Percentiles rank a stretch among this genome's conserved stretches.
phyloP scores from a whole-genome alignment of 2,888 invertebrate species.

The Euspilapteryx auroguttella region DNA sequence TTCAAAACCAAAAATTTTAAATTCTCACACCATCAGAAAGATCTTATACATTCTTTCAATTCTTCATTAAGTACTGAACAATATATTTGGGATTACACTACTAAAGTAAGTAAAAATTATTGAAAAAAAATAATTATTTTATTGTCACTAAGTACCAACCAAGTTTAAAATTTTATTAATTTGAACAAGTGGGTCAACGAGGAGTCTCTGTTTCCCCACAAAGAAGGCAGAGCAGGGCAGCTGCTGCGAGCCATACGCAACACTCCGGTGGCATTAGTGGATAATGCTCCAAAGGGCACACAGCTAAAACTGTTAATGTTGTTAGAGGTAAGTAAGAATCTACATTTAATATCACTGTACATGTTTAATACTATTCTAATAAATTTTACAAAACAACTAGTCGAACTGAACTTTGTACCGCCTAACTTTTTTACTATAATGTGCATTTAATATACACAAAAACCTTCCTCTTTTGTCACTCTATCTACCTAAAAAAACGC shows the following conservation, averaged over 20 bases:
- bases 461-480: no score
- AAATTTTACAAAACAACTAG: no score
- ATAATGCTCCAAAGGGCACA: slow-evolving; percentile 83
- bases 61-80: slow-evolving; percentile 19
- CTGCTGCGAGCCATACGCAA: slow-evolving; percentile 67
- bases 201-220: slow-evolving; percentile 41
- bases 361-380: no score
- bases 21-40: slow-evolving; percentile 22
- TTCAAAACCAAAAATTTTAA: slow-evolving; percentile 33
- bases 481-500: no score
- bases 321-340: slow-evolving; percentile 60
- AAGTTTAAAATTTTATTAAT: no score
- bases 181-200: slow-evolving; percentile 51
- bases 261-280: slow-evolving; percentile 70
- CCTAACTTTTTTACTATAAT: no score
- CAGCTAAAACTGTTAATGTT: slow-evolving; percentile 85
- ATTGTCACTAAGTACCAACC: no score
- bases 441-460: not conserved
- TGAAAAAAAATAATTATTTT: no score
- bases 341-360: no score
- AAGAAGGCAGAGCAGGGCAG: slow-evolving; percentile 59
- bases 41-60: slow-evolving; percentile 34
- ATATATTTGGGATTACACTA: slow-evolving; percentile 23
- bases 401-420: no score
- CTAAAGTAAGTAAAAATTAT: slow-evolving; percentile 27